Percentiles rank a stretch among this genome's conserved stretches.
phyloP scores from a whole-genome alignment of 2,888 invertebrate genomes.

The Ischnura elegans region DNA sequence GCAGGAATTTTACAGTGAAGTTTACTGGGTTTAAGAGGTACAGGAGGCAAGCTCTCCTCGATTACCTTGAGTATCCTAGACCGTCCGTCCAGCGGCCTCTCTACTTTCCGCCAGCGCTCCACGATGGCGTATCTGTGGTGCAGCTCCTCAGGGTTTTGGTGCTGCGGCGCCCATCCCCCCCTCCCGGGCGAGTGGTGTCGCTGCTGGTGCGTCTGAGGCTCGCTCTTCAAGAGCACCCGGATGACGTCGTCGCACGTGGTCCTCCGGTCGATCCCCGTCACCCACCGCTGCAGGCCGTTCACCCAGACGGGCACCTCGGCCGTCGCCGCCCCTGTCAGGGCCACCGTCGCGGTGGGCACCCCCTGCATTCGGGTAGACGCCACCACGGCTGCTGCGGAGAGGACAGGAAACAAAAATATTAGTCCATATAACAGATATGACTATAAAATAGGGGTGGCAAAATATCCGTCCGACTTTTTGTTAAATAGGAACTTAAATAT shows the following conservation, averaged over 20 bases:
- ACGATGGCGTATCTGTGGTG: conserved; percentile 84
- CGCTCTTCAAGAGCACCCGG: conserved; percentile 82
- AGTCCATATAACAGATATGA: too few species aligned
- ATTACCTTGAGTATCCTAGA: conserved; percentile 84
- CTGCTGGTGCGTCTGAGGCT: conserved; percentile 20
- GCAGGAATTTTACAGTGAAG: too few species aligned
- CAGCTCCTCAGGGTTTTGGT: not conserved
- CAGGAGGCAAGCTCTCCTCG: too few species aligned
- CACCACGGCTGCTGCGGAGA: too few species aligned
- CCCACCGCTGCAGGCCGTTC: conserved; percentile 88
- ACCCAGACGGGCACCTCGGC: conserved; percentile 88
- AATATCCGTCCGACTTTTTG: too few species aligned
- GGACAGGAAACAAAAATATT: too few species aligned
- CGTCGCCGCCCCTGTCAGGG: not conserved
- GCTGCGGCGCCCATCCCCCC: conserved; percentile 45
- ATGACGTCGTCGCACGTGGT: conserved; percentile 91
- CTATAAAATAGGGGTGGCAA: too few species aligned
- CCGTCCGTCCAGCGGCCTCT: conserved; percentile 85
- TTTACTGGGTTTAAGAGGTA: too few species aligned
- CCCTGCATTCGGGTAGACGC: too few species aligned
- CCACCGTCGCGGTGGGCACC: too few species aligned
- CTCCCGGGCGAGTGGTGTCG: conserved; percentile 19
- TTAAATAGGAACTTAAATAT: too few species aligned
- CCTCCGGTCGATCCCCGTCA: conserved; percentile 86
- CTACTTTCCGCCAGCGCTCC: conserved; percentile 89